Evolutionary conservation across 2,888 invertebrate genomes (phyloP).

Genomic region (Physocephala rufipes): DNA sequence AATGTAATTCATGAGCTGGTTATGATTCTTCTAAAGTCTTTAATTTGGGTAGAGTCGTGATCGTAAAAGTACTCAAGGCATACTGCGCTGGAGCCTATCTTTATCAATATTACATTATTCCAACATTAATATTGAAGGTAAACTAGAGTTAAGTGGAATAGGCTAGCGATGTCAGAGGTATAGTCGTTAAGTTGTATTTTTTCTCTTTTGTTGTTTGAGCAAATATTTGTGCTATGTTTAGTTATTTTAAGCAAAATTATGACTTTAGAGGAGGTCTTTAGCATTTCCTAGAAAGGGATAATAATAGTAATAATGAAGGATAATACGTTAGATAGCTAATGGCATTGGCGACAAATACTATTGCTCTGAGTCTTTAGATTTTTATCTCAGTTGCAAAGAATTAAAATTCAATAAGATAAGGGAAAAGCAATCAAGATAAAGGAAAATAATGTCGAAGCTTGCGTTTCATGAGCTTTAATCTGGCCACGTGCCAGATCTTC

Average conservation of each 20-base stretch:
- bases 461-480: constrained; percentile 30
- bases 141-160: not conserved
- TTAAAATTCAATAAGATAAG: not conserved
- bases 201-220: too few relatives aligned
- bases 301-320: not conserved
- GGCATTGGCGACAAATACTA: not conserved
- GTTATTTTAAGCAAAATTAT: too few relatives aligned
- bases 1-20: too few relatives aligned
- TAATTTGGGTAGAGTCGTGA: too few relatives aligned
- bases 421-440: not conserved
- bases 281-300: not conserved
- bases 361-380: not conserved
- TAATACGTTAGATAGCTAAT: not conserved
- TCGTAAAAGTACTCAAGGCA: constrained; percentile 5
- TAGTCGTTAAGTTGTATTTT: too few relatives aligned
- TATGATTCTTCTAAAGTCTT: too few relatives aligned
- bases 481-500: constrained; percentile 32
- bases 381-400: not conserved
- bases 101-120: not conserved
- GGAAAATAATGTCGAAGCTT: not conserved
- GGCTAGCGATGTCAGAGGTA: not conserved
- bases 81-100: constrained; percentile 3
- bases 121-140: constrained; percentile 24
- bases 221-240: too few relatives aligned
- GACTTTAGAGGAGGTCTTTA: too few relatives aligned